Percentiles rank a stretch among this genome's conserved stretches.
Conservation (phyloP, 2,797 vertebrate genomes). For the Coendou prehensilis region DNA sequence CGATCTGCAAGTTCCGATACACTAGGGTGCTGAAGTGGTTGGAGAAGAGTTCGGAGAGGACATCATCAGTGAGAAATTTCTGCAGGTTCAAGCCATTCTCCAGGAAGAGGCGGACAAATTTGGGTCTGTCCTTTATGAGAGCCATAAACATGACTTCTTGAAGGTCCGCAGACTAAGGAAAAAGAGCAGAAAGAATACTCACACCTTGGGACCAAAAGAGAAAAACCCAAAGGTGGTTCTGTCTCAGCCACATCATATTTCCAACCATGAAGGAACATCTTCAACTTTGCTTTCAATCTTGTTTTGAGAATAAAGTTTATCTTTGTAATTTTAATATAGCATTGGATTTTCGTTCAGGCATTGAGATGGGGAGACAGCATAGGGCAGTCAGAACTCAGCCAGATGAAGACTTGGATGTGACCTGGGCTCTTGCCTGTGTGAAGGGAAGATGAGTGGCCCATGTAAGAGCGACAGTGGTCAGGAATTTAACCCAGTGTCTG, state of each 20-base stretch:
- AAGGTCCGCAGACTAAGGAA: slow-evolving; percentile 89
- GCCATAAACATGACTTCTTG: slow-evolving; percentile 92
- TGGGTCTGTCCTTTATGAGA: slow-evolving; percentile 91
- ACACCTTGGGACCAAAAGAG: accelerated
- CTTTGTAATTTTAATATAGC: neutral
- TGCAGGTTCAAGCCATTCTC: slow-evolving; percentile 90
- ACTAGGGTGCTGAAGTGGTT: slow-evolving; percentile 91
- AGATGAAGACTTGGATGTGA: neutral
- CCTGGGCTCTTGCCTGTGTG: neutral
- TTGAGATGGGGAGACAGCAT: neutral
- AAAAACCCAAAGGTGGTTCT: neutral
- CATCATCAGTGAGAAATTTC: slow-evolving; percentile 90
- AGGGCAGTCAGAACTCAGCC: neutral
- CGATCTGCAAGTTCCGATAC: slow-evolving; percentile 91
- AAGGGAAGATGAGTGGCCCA: neutral
- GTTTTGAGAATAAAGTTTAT: neutral
- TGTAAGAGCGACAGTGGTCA: accelerated
- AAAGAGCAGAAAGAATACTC: neutral
- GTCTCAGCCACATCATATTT: accelerated
- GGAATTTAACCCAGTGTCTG: neutral
- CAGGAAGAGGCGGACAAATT: slow-evolving; percentile 92
- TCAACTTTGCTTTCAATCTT: neutral
- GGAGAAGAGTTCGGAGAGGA: slow-evolving; percentile 90
- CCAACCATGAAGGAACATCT: neutral
- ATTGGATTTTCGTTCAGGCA: neutral